Conservation (phyloP, 2,113 vertebrate genomes). For the Pandion haliaetus region DNA sequence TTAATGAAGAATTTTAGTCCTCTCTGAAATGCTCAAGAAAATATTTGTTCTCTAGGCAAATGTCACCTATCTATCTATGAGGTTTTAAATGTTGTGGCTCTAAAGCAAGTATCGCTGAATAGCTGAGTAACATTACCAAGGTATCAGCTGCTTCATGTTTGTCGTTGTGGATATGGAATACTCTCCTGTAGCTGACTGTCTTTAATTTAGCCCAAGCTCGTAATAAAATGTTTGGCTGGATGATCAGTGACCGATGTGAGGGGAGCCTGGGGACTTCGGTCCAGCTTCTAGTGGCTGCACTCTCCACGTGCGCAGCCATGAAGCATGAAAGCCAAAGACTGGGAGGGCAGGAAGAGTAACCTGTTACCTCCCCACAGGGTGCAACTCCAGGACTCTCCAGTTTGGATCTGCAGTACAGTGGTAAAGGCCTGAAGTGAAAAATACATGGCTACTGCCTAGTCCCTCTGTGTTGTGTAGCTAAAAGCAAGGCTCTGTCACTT, state of each 20-base stretch:
- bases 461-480: background rate
- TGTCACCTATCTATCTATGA: background rate
- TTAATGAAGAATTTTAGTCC: background rate
- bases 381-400: background rate
- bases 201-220: background rate
- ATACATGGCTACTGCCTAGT: background rate
- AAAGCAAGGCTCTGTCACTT: background rate
- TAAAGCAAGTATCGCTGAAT: background rate
- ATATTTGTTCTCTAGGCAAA: background rate
- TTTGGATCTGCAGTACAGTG: background rate
- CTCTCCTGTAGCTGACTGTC: background rate
- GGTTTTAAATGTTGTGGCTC: background rate
- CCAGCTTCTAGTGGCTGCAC: background rate
- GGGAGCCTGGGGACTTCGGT: background rate
- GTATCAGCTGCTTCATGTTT: background rate
- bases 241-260: background rate
- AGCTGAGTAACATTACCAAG: background rate
- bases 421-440: background rate
- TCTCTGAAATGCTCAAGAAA: background rate
- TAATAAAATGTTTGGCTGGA: background rate
- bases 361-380: background rate
- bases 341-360: background rate
- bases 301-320: fast-evolving
- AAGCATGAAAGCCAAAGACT: background rate
- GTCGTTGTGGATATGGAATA: background rate